Evolutionary conservation across 2,888 invertebrate genomes (phyloP).

Genomic region (Trisateles emortualis): DNA sequence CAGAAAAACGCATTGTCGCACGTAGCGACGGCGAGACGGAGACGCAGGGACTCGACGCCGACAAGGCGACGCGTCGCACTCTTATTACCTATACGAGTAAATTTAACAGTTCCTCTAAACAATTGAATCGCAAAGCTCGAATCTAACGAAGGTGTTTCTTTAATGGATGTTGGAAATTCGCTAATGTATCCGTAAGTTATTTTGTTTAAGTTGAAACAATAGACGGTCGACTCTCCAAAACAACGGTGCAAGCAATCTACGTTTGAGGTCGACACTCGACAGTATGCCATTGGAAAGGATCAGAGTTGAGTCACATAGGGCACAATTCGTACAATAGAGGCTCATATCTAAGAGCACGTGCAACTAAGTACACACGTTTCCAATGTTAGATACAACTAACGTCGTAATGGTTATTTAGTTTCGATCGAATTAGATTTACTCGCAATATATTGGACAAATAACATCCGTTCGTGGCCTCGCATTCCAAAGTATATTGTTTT

Average conservation of each 20-base stretch:
- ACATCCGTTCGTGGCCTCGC: slow-evolving; percentile 22
- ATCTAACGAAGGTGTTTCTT: slow-evolving; percentile 28
- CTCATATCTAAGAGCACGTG: slow-evolving; percentile 48
- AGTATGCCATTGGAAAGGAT: slow-evolving; percentile 53
- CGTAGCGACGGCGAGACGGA: no score
- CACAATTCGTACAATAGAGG: slow-evolving; percentile 49
- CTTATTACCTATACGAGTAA: slow-evolving; percentile 22
- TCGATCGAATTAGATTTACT: slow-evolving; percentile 36
- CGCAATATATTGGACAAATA: slow-evolving; percentile 42
- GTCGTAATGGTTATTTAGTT: slow-evolving; percentile 45
- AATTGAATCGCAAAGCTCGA: slow-evolving; percentile 14
- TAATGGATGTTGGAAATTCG: slow-evolving; percentile 34
- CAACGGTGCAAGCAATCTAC: slow-evolving; percentile 52
- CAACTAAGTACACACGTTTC: slow-evolving; percentile 46
- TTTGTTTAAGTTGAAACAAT: slow-evolving; percentile 49
- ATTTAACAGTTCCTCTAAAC: slow-evolving; percentile 26
- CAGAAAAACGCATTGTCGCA: no score
- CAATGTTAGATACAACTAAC: slow-evolving; percentile 35
- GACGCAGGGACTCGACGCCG: slow-evolving; percentile 36
- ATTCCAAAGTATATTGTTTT: slow-evolving; percentile 28
- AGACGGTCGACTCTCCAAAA: slow-evolving; percentile 44
- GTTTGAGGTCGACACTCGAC: slow-evolving; percentile 52
- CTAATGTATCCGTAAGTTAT: slow-evolving; percentile 24
- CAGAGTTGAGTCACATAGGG: slow-evolving; percentile 53
- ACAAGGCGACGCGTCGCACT: slow-evolving; percentile 33